Evolutionary conservation across 1,140 invertebrate species (phyloP), one percentile per base, ranked within the genome.

Genomic region (Drosophila sulfurigaster): DNA sequence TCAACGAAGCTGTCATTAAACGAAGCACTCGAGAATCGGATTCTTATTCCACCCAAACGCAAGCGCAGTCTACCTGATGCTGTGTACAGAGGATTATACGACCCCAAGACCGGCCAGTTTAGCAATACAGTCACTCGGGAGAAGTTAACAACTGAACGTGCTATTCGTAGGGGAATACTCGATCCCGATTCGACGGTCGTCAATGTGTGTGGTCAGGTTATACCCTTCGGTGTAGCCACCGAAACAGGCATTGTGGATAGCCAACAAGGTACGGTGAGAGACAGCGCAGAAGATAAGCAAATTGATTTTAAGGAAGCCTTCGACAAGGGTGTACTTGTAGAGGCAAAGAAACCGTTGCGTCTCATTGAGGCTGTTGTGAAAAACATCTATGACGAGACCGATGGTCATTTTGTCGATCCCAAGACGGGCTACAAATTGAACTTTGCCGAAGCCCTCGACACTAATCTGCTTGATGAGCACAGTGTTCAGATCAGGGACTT

Each of bases 271-370:
- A 94, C 95, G 5, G 95, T 96, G 16, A 92, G 94, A 35, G 93
- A 95, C 75, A 94, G 94, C 2, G 93, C 94, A 66, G 94, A 94
- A 15, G 49, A 64, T 32, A 94, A 95, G 82, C 94, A 94, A n/a
- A 93, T 98, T 48, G 96, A 97, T 93, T 96, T 98, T 78, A 95
- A 96, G 48, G 96, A 98, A 94, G 98, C 97, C 3, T 95, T 98
- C 82, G 96, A 98, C 91, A 94, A 95, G 78, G 97, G 97, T n/a
- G 93, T 97, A 25, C 93, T 98, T 1, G 94, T 97, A 48, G 96
- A 98, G 94, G 95, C 96, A 2, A 95, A 96, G 52, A 95, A 95
- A 91, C 97, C 97, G 11, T 94, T 98, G 91, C 96, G 96, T 13
- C 93, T 99, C 1, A 96, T 96, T 74, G 97, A 98, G 93, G 96